Conservation (phyloP, 2,113 vertebrate genomes). For the Psammodynastes pulverulentus region DNA sequence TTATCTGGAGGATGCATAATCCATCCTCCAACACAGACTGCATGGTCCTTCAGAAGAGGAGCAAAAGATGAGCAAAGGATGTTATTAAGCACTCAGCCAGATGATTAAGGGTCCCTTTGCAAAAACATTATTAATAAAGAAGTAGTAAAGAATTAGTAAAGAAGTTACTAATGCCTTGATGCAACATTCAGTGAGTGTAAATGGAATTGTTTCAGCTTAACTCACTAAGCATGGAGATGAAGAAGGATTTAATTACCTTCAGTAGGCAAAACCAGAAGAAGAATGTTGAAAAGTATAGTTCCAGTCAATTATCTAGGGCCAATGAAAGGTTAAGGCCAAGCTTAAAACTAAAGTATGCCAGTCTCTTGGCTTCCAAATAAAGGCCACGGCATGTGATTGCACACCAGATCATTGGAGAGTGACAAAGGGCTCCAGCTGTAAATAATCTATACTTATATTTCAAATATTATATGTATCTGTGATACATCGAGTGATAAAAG, state of each 20-base stretch:
- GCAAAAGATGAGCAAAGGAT: neutral
- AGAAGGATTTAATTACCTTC: neutral
- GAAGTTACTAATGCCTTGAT: neutral
- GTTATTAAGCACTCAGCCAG: neutral
- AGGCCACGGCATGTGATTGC: neutral
- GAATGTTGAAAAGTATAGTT: neutral
- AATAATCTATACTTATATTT: neutral
- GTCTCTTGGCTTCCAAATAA: neutral
- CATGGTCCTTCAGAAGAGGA: neutral
- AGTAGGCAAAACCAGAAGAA: neutral
- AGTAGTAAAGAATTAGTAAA: neutral
- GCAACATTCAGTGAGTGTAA: fast-evolving
- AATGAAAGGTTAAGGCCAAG: neutral
- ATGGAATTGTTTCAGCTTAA: neutral
- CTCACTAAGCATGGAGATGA: neutral
- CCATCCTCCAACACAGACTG: neutral
- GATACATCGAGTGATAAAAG: neutral
- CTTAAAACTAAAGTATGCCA: neutral
- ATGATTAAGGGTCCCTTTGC: neutral
- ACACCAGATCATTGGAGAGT: neutral
- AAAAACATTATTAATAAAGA: neutral
- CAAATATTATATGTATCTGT: neutral
- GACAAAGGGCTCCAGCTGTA: neutral
- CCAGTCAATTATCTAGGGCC: neutral
- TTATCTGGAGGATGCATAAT: neutral